These are phyloP conservation scores for Ceyx erithaca DNA, from an alignment of 2,797 vertebrate species.

Conservation along the genomic window DNA sequence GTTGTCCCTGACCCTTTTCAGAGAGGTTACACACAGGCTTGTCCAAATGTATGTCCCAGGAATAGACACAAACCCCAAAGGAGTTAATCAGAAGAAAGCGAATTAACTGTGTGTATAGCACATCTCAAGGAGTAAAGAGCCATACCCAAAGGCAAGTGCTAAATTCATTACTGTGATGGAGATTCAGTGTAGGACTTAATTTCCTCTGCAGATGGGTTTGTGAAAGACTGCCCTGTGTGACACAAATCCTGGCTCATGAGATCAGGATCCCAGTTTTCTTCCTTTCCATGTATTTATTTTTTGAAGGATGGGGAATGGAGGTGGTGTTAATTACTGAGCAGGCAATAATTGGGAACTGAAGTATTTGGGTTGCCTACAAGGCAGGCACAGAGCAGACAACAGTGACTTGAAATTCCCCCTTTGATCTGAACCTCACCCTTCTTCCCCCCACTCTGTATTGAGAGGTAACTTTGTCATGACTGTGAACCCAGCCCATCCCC, in stretches of 20 bases:
- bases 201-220: not conserved
- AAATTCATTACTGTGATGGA: not conserved
- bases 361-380: not conserved
- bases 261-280: not conserved
- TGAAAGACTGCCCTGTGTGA: not conserved
- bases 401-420: not conserved
- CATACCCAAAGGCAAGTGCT: not conserved
- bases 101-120: not conserved
- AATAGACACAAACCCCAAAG: not conserved
- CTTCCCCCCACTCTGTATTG: not conserved
- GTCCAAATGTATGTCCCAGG: not conserved
- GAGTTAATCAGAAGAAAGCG: not conserved
- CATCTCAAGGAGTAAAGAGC: not conserved
- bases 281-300: not conserved
- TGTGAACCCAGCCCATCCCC: not conserved
- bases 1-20: not conserved
- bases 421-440: not conserved
- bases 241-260: not conserved
- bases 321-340: not conserved
- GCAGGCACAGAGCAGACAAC: not conserved
- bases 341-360: not conserved
- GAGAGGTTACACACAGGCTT: not conserved
- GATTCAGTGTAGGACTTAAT: not conserved
- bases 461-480: not conserved
- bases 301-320: not conserved